Evolutionary conservation across 2,113 vertebrate species (phyloP).

Genomic region (Theristicus caerulescens): DNA sequence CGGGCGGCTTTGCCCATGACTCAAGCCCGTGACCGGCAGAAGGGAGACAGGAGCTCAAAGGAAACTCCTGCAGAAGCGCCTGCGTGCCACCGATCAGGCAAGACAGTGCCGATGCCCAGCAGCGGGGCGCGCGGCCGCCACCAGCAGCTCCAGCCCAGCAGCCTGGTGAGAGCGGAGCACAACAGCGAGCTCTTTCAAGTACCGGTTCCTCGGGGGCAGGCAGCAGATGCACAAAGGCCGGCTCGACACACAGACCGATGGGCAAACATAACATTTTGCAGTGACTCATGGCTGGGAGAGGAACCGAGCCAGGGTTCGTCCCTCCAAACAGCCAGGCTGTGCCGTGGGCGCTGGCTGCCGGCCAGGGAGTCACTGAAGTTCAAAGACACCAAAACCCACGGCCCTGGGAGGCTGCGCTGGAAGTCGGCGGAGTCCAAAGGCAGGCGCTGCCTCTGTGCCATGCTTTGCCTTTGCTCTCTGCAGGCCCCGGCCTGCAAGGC

Average conservation of each 20-base stretch:
- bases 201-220: not conserved
- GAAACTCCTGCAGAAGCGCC: not conserved
- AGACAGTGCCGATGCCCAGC: accelerated
- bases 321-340: not conserved
- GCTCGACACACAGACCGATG: not conserved
- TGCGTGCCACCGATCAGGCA: accelerated
- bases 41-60: not conserved
- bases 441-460: accelerated
- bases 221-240: not conserved
- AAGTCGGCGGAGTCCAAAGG: accelerated
- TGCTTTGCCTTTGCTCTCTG: accelerated
- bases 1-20: not conserved
- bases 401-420: not conserved
- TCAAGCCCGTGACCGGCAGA: not conserved
- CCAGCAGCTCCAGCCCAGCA: not conserved
- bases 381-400: not conserved
- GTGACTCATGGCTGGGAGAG: not conserved
- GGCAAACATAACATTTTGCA: accelerated
- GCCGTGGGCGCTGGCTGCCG: accelerated
- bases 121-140: accelerated
- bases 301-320: not conserved
- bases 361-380: not conserved
- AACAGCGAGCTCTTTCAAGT: not conserved
- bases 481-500: not conserved
- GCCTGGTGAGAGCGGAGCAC: accelerated